Evolutionary conservation across 30 jellyfish, hydroid and myxozoan genomes (phyloP).

Genomic region (Sanderia malayensis): DNA sequence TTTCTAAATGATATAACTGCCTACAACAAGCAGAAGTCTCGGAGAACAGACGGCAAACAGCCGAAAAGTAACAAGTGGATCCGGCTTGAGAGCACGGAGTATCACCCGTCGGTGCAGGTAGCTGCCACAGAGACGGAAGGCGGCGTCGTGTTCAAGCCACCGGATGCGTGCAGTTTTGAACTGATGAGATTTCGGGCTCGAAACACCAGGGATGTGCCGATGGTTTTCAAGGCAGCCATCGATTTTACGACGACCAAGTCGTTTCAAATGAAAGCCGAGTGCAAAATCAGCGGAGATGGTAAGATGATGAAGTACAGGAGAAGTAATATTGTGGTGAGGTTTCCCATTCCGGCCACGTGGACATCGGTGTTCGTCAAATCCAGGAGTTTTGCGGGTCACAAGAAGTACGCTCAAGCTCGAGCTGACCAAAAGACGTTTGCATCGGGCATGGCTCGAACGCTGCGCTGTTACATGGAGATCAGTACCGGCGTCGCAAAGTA

Average conservation of each 20-base stretch:
- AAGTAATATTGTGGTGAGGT: constrained; percentile 50
- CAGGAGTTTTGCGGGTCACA: constrained; percentile 45
- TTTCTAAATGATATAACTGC: constrained; percentile 60
- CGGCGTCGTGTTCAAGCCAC: constrained; percentile 79
- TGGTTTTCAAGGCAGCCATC: constrained; percentile 51
- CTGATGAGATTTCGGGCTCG: constrained; percentile 70
- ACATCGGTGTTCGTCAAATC: constrained; percentile 66
- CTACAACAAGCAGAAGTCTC: constrained; percentile 35
- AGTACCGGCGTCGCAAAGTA: constrained; percentile 71
- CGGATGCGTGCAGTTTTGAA: constrained; percentile 95
- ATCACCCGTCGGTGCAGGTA: constrained; percentile 81
- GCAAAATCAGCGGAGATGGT: constrained; percentile 63
- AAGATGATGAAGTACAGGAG: constrained; percentile 43
- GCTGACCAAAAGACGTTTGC: constrained; percentile 49
- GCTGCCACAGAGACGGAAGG: constrained; percentile 47
- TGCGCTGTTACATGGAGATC: constrained; percentile 64
- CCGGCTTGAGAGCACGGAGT: constrained; percentile 45
- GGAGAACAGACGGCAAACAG: constrained; percentile 30
- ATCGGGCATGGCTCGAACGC: constrained; percentile 51
- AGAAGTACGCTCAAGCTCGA: constrained; percentile 42
- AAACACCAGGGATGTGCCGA: constrained; percentile 37
- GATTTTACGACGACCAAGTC: constrained; percentile 63
- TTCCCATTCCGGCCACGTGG: constrained; percentile 86
- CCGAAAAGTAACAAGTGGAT: constrained; percentile 60
- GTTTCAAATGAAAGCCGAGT: constrained; percentile 71